Evolutionary conservation across 2,797 vertebrate genomes (phyloP), one percentile per base, ranked within the genome.

Genomic region (Philypnodon macrostomus): DNA sequence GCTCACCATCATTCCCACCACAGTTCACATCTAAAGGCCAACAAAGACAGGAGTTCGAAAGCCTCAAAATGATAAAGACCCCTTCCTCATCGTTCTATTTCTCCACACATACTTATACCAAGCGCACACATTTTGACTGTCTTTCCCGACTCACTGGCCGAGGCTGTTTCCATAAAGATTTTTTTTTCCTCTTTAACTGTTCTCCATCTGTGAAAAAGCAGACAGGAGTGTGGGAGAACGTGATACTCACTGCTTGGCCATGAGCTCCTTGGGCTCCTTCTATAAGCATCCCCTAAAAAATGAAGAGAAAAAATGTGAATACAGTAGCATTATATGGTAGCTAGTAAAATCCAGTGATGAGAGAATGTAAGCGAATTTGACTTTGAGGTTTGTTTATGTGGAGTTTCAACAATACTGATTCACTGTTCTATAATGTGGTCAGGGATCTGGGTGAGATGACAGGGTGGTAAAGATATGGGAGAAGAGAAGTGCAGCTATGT

Each of bases 261-360:
- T 91, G 88, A 80, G 91, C 87, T 82, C 96, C 96, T 16, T 90
- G 91, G 53, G 93, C 90, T 81, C 96, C 96, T 91, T 98, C 95
- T 72, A 99, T 85, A 72, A 99, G 91, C 96, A 99, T 99, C 36
- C 96, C 96, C 96, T 99, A 67, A 44, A 44, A 42, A 27, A 9
- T 5, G n/a, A 85, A 77, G 72, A 58, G n/a, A 53, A 53, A 72
- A 81, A 83, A 74, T 68, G 60, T 58, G 48, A 73, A 81, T 74
- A 75, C 71, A 79, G 80, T 85, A 85, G 85, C 84, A 76, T 82
- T 84, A 82, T 42, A 62, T 58, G 57, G 45, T 18, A 65, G 67
- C 11, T 52, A 44, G 29, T 56, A 67, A 77, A 70, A 42, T 32
- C 9, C 42, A 23, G 57, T 51, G 71, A 45, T 17, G 44, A 56